Conservation (phyloP, 2,888 invertebrate genomes). For the Tipula helvola region DNA sequence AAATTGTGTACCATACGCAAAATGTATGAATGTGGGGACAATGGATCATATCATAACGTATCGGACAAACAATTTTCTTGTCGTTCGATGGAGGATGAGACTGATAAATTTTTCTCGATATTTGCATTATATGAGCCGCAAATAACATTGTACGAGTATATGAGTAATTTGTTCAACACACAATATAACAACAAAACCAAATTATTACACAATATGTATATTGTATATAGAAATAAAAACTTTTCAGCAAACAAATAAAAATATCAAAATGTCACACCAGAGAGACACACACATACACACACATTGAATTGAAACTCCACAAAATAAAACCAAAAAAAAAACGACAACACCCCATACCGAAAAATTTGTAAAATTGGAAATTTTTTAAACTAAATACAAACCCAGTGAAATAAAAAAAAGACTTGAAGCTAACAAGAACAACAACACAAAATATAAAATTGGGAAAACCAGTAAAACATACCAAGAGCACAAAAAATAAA, state of each 20-base stretch:
- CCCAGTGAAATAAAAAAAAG: neutral
- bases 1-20: neutral
- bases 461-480: neutral
- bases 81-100: neutral
- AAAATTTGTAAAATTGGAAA: neutral
- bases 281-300: neutral
- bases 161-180: neutral
- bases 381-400: neutral
- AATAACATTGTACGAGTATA: neutral
- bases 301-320: neutral
- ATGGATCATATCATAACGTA: neutral
- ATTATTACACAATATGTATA: neutral
- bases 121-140: neutral
- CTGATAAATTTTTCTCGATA: neutral
- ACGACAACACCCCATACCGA: neutral
- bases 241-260: neutral
- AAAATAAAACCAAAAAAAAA: neutral
- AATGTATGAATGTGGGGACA: neutral
- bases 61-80: neutral
- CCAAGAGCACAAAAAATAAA: neutral
- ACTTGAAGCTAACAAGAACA: neutral
- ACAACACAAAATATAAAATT: neutral
- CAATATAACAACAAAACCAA: neutral
- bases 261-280: neutral
- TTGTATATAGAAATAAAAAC: neutral